Evolutionary conservation across 2,888 invertebrate genomes (phyloP).

Genomic region (Sarcophaga carnaria): DNA sequence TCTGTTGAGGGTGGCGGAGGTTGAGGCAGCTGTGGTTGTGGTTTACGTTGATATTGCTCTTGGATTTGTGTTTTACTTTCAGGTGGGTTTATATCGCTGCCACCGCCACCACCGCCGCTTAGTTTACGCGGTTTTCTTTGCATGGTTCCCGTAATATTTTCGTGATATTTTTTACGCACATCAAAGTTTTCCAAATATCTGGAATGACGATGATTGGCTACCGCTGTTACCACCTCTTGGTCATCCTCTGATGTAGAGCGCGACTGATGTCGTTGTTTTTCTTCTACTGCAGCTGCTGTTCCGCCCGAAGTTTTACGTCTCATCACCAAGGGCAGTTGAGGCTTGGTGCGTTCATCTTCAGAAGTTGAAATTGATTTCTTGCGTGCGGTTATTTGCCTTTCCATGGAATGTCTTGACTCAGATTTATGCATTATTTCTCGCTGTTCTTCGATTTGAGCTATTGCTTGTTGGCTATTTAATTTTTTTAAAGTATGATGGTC

Average conservation of each 20-base stretch:
- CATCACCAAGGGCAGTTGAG: conserved; percentile 74
- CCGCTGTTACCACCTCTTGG: conserved; percentile 68
- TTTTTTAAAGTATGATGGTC: background rate
- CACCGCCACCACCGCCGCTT: conserved; percentile 67
- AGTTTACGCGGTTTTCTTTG: conserved; percentile 77
- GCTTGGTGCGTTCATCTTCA: conserved; percentile 76
- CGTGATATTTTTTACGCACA: conserved; percentile 79
- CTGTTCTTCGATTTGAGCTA: conserved; percentile 59
- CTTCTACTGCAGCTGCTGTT: conserved; percentile 66
- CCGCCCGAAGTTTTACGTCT: conserved; percentile 75
- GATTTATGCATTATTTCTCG: conserved; percentile 37
- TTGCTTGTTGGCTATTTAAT: background rate
- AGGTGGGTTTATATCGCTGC: conserved; percentile 69
- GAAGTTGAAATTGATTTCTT: conserved; percentile 76
- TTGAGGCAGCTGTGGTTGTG: conserved; percentile 74
- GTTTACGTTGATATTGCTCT: conserved; percentile 71
- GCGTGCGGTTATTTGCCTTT: conserved; percentile 52
- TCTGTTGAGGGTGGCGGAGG: conserved; percentile 71
- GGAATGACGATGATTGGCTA: conserved; percentile 78
- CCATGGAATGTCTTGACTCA: conserved; percentile 57
- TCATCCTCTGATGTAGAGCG: conserved; percentile 80
- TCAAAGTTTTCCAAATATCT: conserved; percentile 81
- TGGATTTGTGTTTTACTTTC: conserved; percentile 49
- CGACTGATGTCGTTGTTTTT: conserved; percentile 71
- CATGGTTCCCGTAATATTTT: conserved; percentile 72